Conservation (phyloP, 2,113 vertebrate species). For the Irena cyanogastra region DNA sequence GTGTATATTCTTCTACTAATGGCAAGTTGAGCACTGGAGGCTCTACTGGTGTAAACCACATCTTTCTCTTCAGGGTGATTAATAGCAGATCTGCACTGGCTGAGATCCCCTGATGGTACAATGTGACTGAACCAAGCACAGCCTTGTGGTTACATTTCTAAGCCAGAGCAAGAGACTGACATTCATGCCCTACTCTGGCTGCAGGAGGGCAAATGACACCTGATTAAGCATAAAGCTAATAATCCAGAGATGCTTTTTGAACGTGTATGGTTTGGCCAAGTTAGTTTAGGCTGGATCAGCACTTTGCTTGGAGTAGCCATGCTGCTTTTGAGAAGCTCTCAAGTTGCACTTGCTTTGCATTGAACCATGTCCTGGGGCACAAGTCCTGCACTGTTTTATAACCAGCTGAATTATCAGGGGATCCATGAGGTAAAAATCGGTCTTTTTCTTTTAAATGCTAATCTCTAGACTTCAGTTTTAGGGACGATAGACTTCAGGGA, state of each 20-base stretch:
- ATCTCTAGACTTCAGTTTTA: conserved; percentile 11
- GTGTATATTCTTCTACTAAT: not conserved
- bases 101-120: not conserved
- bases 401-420: not conserved
- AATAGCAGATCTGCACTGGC: not conserved
- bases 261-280: not conserved
- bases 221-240: not conserved
- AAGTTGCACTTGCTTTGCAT: not conserved
- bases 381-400: not conserved
- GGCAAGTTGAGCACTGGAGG: not conserved
- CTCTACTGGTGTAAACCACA: not conserved
- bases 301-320: not conserved
- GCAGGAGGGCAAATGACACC: not conserved
- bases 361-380: not conserved
- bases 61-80: not conserved
- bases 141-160: not conserved
- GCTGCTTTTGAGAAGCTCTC: not conserved
- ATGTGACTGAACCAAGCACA: not conserved
- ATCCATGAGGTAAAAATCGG: not conserved
- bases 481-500: not conserved
- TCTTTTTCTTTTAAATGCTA: not conserved
- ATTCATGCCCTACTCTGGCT: not conserved
- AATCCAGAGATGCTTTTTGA: not conserved
- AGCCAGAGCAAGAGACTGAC: not conserved
- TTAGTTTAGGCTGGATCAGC: not conserved